phyloP scores from a whole-genome alignment of 2,888 invertebrate species.

The Bombylius major region DNA sequence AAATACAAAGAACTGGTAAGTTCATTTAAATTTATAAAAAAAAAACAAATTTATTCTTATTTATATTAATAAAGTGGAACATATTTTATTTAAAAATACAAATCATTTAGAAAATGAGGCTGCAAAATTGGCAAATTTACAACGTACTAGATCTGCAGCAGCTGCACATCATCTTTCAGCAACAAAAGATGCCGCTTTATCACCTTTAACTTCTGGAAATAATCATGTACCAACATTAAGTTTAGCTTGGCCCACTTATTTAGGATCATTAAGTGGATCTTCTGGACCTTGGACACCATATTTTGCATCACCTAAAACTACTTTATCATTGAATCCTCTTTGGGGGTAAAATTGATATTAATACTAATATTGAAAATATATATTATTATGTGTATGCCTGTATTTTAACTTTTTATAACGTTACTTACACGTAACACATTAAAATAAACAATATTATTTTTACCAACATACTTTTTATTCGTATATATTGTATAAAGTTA shows the following conservation, averaged over 20 bases:
- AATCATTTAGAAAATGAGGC: conserved; percentile 41
- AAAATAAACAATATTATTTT: too few species aligned
- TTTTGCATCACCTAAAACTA: neutral
- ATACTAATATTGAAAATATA: too few species aligned
- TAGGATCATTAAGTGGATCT: neutral
- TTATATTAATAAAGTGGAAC: neutral
- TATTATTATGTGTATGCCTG: too few species aligned
- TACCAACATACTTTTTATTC: too few species aligned
- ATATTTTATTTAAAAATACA: neutral
- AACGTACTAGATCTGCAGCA: conserved; percentile 43
- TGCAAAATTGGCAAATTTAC: conserved; percentile 46
- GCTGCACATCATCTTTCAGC: conserved; percentile 47
- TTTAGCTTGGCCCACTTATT: neutral
- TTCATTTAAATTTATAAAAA: neutral
- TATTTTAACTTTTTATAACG: too few species aligned
- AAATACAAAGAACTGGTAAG: conserved; percentile 52
- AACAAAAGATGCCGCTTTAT: conserved; percentile 45
- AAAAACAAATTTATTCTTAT: too few species aligned
- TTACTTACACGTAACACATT: too few species aligned
- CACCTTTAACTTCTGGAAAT: conserved; percentile 29
- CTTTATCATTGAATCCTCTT: neutral
- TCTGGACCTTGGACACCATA: neutral
- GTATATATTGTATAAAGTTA: too few species aligned
- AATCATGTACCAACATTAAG: conserved; percentile 28
- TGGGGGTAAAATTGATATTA: neutral